These are phyloP conservation scores for Synanthedon myopaeformis DNA, from an alignment of 2,888 invertebrate species.

Conservation along the genomic window DNA sequence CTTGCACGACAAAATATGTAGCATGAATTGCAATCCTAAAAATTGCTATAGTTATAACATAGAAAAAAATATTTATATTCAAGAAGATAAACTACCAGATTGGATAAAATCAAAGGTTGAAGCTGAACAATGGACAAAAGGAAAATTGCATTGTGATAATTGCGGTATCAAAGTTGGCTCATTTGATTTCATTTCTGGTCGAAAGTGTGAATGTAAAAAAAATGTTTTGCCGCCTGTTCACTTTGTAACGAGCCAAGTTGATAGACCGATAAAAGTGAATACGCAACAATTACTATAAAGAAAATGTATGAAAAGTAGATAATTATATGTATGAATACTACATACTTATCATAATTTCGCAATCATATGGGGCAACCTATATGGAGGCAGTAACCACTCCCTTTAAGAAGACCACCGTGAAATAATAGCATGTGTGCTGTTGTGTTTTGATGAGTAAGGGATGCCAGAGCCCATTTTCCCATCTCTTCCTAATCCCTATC, in stretches of 20 bases:
- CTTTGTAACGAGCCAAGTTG: conserved; percentile 74
- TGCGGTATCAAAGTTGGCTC: conserved; percentile 74
- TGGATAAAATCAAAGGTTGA: conserved; percentile 70
- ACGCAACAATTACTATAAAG: not conserved
- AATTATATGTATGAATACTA: too few species aligned
- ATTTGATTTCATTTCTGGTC: conserved; percentile 75
- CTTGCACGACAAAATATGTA: conserved; percentile 13
- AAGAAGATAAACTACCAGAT: conserved; percentile 66
- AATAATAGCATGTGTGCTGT: too few species aligned
- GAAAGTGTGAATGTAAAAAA: conserved; percentile 71
- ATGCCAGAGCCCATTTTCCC: too few species aligned
- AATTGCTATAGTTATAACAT: conserved; percentile 37
- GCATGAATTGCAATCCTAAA: conserved; percentile 20
- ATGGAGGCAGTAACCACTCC: too few species aligned
- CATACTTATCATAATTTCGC: too few species aligned
- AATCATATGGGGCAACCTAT: too few species aligned
- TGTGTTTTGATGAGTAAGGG: too few species aligned
- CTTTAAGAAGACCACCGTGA: too few species aligned
- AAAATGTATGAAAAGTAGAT: too few species aligned
- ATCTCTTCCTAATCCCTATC: too few species aligned
- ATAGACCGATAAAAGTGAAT: conserved; percentile 35
- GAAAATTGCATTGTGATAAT: conserved; percentile 73
- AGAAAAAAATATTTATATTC: conserved; percentile 56
- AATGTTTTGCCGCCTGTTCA: conserved; percentile 71
- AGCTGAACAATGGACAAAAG: conserved; percentile 73